Conservation (phyloP, 2,888 invertebrate species). For the Ypsolopha scabrella region DNA sequence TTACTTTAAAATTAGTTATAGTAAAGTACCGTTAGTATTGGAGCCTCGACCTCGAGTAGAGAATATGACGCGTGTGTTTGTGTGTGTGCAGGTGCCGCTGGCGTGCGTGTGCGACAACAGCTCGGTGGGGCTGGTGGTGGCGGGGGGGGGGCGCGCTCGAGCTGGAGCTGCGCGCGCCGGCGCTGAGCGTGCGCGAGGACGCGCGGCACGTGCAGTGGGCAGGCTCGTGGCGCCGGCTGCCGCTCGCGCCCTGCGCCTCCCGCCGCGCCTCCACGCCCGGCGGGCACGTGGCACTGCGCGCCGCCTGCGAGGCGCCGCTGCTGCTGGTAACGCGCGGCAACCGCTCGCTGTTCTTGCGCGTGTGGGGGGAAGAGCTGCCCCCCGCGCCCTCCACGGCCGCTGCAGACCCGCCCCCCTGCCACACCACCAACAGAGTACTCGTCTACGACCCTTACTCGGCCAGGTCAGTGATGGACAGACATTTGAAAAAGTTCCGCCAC, state of each 20-base stretch:
- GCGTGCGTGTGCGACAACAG: constrained; percentile 86
- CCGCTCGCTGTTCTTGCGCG: constrained; percentile 83
- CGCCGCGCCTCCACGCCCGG: constrained; percentile 37
- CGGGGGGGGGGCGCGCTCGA: constrained; percentile 72
- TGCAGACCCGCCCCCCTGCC: constrained; percentile 76
- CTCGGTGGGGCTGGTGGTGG: constrained; percentile 30
- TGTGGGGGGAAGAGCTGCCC: constrained; percentile 85
- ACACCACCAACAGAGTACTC: constrained; percentile 82
- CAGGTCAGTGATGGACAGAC: constrained; percentile 19
- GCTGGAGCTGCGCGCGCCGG: constrained; percentile 79
- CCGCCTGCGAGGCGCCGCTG: constrained; percentile 76
- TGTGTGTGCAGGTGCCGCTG: constrained; percentile 63
- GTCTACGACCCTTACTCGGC: constrained; percentile 82
- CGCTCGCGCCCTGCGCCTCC: constrained; percentile 23
- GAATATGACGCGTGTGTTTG: not conserved
- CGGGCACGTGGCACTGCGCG: constrained; percentile 32
- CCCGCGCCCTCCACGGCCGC: constrained; percentile 71
- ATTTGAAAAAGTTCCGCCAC: too few species aligned
- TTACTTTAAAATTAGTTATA: too few species aligned
- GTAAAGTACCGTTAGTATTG: too few species aligned
- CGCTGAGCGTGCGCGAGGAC: constrained; percentile 83
- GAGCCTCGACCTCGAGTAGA: too few species aligned
- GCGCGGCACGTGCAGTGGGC: constrained; percentile 82
- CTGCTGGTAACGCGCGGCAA: constrained; percentile 83
- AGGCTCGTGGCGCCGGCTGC: constrained; percentile 22